These are phyloP conservation scores for Apodemia duryi DNA, from an alignment of 2,888 invertebrate genomes.

Conservation along the genomic window DNA sequence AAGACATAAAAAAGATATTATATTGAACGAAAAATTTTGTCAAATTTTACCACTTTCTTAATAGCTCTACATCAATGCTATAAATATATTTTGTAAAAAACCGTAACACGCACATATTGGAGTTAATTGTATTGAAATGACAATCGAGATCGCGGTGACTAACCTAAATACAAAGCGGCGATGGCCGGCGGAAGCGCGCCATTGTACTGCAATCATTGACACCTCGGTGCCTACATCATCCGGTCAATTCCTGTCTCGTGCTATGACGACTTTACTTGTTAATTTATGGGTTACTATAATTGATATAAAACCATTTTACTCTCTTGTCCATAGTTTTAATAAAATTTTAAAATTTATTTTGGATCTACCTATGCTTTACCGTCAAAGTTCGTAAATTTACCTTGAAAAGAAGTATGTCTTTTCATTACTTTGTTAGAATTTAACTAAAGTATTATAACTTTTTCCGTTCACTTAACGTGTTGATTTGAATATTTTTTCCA, in stretches of 20 bases:
- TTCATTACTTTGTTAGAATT: too few species aligned
- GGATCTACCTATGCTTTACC: too few species aligned
- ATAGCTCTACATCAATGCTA: slow-evolving; percentile 1
- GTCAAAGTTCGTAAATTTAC: too few species aligned
- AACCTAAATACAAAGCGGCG: slow-evolving; percentile 76
- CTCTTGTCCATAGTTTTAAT: not conserved
- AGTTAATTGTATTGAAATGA: slow-evolving; percentile 72
- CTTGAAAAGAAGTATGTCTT: too few species aligned
- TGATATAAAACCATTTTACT: not conserved
- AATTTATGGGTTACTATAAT: slow-evolving; percentile 21
- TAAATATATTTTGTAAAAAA: slow-evolving; percentile 44
- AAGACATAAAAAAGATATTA: too few species aligned
- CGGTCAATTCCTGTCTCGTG: slow-evolving; percentile 63
- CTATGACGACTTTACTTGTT: slow-evolving; percentile 30
- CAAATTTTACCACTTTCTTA: slow-evolving; percentile 1
- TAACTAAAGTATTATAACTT: too few species aligned
- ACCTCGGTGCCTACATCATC: slow-evolving; percentile 68
- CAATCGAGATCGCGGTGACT: slow-evolving; percentile 73
- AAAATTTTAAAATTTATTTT: too few species aligned
- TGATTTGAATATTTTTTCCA: too few species aligned
- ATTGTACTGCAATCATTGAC: slow-evolving; percentile 77
- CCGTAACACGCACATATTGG: slow-evolving; percentile 42
- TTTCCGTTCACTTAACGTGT: too few species aligned
- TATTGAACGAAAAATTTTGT: too few species aligned
- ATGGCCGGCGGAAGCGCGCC: slow-evolving; percentile 67